A percentile compares a stretch with the other conserved stretches of the same genome.
phyloP scores from a whole-genome alignment of 2,888 invertebrate species.

The Mesorhabditis spiculigera region DNA sequence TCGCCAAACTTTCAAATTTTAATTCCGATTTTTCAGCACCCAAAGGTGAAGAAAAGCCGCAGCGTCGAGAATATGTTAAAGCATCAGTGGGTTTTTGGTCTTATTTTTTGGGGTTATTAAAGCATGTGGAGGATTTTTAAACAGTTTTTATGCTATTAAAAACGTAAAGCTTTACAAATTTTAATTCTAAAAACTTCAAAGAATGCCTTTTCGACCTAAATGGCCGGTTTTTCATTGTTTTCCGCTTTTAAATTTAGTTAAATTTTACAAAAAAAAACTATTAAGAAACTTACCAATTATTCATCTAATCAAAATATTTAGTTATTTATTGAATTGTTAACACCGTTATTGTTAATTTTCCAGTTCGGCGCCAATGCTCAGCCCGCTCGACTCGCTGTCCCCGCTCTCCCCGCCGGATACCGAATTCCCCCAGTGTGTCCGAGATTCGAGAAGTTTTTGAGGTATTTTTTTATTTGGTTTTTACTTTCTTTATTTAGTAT shows the following conservation, averaged over 20 bases:
- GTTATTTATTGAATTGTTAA: not conserved
- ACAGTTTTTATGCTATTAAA: too few relatives aligned
- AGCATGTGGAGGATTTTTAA: too few relatives aligned
- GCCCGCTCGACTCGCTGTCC: not conserved
- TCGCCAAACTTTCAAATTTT: too few relatives aligned
- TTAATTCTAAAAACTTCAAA: not conserved
- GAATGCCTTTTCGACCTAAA: not conserved
- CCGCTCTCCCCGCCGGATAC: conserved; percentile 8
- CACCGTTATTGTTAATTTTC: not conserved
- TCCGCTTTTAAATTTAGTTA: too few relatives aligned
- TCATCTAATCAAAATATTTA: too few relatives aligned
- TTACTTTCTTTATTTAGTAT: not conserved
- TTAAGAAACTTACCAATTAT: too few relatives aligned
- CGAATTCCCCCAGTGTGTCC: conserved; percentile 6
- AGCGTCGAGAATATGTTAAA: not conserved
- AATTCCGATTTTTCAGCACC: not conserved
- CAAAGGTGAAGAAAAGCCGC: conserved; percentile 6
- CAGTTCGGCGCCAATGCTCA: not conserved
- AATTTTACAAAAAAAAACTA: too few relatives aligned
- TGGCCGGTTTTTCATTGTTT: not conserved
- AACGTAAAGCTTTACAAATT: not conserved
- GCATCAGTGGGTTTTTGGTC: not conserved
- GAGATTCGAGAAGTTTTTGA: too few relatives aligned
- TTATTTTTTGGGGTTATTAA: not conserved
- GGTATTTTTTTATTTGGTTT: not conserved